phyloP scores from a whole-genome alignment of 2,113 vertebrate genomes.

The Amblyopsis rosae region DNA sequence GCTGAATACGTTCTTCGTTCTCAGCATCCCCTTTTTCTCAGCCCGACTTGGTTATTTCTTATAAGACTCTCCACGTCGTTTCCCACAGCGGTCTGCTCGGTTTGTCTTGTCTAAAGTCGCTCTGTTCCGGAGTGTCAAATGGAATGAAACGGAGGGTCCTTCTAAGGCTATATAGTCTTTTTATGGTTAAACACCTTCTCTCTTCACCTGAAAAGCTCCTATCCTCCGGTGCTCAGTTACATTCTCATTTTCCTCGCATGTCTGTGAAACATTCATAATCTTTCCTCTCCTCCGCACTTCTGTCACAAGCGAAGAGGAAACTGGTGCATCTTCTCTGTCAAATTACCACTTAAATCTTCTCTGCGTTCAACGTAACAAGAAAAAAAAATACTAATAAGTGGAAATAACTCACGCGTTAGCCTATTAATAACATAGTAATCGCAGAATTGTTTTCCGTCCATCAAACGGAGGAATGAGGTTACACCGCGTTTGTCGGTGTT shows the following conservation, averaged over 20 bases:
- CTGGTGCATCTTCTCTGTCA: slow-evolving; percentile 17
- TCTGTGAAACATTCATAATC: slow-evolving; percentile 33
- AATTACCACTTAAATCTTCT: background rate
- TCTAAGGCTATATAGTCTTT: background rate
- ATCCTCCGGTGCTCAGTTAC: too few species aligned
- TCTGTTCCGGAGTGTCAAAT: background rate
- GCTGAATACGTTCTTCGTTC: slow-evolving; percentile 47
- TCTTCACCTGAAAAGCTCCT: background rate
- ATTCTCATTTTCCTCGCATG: background rate
- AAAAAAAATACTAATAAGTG: slow-evolving; percentile 28
- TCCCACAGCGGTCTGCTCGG: background rate
- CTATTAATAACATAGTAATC: too few species aligned
- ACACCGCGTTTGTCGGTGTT: too few species aligned
- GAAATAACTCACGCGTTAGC: too few species aligned
- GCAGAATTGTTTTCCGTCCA: too few species aligned
- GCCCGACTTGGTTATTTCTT: slow-evolving; percentile 1
- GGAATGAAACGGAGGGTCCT: background rate
- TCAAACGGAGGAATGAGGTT: background rate
- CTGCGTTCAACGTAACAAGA: slow-evolving; percentile 16
- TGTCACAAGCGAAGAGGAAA: slow-evolving; percentile 34
- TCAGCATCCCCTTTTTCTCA: slow-evolving; percentile 10
- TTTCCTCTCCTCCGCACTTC: slow-evolving; percentile 6
- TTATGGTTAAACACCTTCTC: background rate
- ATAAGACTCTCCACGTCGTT: slow-evolving; percentile 17
- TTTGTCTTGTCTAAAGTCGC: background rate